Conservation (phyloP, 2,888 invertebrate species). For the Xylocampa areola region DNA sequence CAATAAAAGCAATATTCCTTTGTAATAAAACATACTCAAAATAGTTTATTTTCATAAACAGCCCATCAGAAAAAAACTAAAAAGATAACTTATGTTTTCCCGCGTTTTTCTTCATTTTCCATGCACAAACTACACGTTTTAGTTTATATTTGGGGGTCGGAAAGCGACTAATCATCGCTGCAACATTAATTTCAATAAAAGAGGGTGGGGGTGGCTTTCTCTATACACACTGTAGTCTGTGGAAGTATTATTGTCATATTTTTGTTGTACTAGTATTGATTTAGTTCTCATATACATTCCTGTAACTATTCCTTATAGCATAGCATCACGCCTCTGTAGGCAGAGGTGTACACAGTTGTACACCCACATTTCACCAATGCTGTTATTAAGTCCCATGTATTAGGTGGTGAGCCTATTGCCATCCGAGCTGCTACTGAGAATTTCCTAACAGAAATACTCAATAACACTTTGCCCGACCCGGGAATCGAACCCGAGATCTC, state of each 20-base stretch:
- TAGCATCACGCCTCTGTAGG: no score
- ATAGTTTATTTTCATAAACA: not conserved
- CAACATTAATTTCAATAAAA: conserved; percentile 75
- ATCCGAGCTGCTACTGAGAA: no score
- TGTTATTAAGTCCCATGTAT: no score
- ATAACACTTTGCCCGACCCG: no score
- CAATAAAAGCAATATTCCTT: not conserved
- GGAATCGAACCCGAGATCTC: no score
- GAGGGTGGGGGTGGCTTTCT: conserved; percentile 59
- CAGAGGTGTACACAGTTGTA: no score
- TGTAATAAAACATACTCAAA: not conserved
- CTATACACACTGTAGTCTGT: conserved; percentile 43
- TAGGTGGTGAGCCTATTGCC: no score
- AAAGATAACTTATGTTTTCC: conserved; percentile 15
- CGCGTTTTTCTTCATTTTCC: conserved; percentile 25
- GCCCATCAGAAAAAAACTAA: not conserved
- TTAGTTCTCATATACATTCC: not conserved
- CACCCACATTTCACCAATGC: no score
- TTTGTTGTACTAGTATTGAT: conserved; percentile 23
- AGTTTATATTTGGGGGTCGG: conserved; percentile 51
- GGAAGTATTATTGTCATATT: conserved; percentile 49
- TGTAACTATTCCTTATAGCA: no score
- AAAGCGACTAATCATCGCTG: conserved; percentile 67
- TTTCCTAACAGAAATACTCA: no score
- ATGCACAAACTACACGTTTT: conserved; percentile 41